Evolutionary conservation across 2,888 invertebrate species (phyloP), one percentile per base, ranked within the genome.

Genomic region (Noctua pronuba): DNA sequence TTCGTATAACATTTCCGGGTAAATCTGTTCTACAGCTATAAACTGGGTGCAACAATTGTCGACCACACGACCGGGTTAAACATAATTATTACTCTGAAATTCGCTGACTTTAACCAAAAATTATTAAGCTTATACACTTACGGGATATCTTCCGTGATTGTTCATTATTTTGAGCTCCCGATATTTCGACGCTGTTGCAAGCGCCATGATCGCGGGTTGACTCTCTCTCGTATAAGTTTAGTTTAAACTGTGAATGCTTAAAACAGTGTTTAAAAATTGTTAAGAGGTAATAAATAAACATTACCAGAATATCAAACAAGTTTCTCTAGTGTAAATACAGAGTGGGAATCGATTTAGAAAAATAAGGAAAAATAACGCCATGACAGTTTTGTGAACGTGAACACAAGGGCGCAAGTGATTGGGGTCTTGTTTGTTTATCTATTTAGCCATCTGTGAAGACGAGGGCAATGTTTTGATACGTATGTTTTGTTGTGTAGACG

Each of bases 341-440:
- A 85, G 41, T 73, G 44, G 13, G 55, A 75, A 58, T 75, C 52
- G 35, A 21, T 62, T 62, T 80, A 67, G 73, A 38, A 77, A 67
- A 77, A 77, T 71, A 82, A 80, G 77, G 76, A 75, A 86, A 82
- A 75, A 60, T 68, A n/a, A 28, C 49, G 72, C 73, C 73, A 72
- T 73, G 86, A 75, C 77, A 80, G 71, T 88, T 77, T 62, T 60
- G 28, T 64, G 70, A 80, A 83, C 46, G 73, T 18, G 70, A 60
- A 58, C 64, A 70, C 46, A 66, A 78, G 77, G 52, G 31, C 77
- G 24, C 41, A 67, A 78, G 66, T 87, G 88, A 87, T 87, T 82
- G 79, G 76, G 82, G 77, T 80, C 60, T 72, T 78, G 73, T 84
- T 79, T 80, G 71, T 83, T 83, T 85, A 77, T 80, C 73, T 78